Conservation (phyloP, 1,140 invertebrate genomes). For the Paralvinella palmiformis region DNA sequence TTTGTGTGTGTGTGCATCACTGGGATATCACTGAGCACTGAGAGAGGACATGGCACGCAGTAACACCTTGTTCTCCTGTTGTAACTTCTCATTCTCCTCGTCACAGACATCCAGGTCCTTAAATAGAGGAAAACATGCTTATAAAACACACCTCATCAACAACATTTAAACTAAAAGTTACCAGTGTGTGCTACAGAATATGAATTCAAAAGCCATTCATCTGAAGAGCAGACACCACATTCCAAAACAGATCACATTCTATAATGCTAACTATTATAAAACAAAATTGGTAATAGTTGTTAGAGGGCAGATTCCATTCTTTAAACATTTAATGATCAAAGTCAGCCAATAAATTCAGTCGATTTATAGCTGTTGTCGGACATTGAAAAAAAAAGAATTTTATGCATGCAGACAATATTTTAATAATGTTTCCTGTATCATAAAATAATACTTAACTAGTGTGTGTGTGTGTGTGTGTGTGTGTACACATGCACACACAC, state of each 20-base stretch:
- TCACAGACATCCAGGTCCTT: conserved; percentile 50
- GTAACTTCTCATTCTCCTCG: conserved; percentile 52
- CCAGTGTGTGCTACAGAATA: background rate
- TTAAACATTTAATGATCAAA: too few species aligned
- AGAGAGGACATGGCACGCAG: conserved; percentile 54
- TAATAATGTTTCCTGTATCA: too few species aligned
- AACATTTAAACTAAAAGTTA: background rate
- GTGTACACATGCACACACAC: too few species aligned
- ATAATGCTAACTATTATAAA: background rate
- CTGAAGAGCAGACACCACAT: background rate
- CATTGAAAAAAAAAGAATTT: too few species aligned
- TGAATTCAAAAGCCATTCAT: background rate
- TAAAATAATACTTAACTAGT: too few species aligned
- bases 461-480: too few species aligned
- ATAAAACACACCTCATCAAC: too few species aligned
- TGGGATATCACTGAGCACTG: conserved; percentile 24
- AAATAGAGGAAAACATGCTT: conserved; percentile 27
- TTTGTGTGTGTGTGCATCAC: too few species aligned
- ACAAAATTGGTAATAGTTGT: background rate
- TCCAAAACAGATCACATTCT: background rate
- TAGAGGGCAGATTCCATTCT: background rate
- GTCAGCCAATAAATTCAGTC: too few species aligned
- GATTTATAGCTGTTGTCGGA: too few species aligned
- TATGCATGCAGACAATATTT: too few species aligned
- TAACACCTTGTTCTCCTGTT: conserved; percentile 54